These are phyloP conservation scores for Gonatopus flavifemur DNA, from an alignment of 1,140 invertebrate genomes.

Conservation along the genomic window DNA sequence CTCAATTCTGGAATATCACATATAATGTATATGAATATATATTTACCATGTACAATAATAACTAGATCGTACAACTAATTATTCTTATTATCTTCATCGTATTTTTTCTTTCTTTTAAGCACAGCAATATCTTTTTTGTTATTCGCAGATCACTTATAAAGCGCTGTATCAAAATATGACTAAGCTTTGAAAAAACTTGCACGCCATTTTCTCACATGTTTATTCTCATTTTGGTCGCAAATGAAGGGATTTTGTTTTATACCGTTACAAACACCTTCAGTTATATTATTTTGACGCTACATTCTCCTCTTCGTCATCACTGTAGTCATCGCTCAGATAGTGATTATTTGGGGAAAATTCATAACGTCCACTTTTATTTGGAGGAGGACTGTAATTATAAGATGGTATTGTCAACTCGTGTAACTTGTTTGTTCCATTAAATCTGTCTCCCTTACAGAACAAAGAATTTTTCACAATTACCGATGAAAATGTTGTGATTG, in stretches of 20 bases:
- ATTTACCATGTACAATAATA: too few species aligned
- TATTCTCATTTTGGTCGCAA: slow-evolving; percentile 37
- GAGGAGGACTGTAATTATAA: slow-evolving; percentile 55
- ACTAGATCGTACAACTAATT: too few species aligned
- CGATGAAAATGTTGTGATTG: background rate
- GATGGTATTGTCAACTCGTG: slow-evolving; percentile 6
- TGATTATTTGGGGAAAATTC: slow-evolving; percentile 48
- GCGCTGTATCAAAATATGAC: slow-evolving; percentile 27
- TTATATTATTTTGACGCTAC: slow-evolving; percentile 46
- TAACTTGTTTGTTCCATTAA: background rate
- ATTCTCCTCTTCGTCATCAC: slow-evolving; percentile 56
- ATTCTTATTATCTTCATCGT: too few species aligned
- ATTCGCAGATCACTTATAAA: slow-evolving; percentile 18
- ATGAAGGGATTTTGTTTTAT: slow-evolving; percentile 16
- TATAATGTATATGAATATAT: too few species aligned
- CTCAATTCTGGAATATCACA: too few species aligned
- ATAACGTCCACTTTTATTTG: slow-evolving; percentile 57
- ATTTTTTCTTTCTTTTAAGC: too few species aligned
- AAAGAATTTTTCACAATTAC: background rate
- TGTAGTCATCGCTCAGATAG: slow-evolving; percentile 55
- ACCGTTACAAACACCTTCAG: too few species aligned
- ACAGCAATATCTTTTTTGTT: slow-evolving; percentile 16
- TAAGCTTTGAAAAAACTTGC: slow-evolving; percentile 23
- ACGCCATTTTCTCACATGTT: too few species aligned
- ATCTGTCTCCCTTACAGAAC: background rate